Conservation (phyloP, 2,797 vertebrate genomes). For the Oreochromis mossambicus region DNA sequence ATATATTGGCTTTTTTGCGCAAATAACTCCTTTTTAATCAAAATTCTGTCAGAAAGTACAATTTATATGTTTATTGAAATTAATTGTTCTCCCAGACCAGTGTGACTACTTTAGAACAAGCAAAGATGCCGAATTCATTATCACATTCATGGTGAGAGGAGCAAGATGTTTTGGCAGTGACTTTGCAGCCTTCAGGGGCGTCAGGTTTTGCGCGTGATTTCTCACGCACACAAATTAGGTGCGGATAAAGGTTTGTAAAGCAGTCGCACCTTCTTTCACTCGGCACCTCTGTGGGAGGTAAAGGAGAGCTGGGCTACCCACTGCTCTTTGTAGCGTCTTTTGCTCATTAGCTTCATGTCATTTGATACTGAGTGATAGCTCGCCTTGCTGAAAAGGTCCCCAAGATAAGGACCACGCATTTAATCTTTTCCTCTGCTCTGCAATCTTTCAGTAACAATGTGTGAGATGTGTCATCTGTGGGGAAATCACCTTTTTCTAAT, state of each 20-base stretch:
- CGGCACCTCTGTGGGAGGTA: constrained; percentile 68
- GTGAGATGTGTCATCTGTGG: constrained; percentile 52
- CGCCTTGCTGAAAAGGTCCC: constrained; percentile 66
- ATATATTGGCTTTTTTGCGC: neutral
- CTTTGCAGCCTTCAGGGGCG: constrained; percentile 58
- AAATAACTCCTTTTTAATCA: neutral
- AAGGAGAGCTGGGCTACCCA: constrained; percentile 32
- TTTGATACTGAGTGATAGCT: constrained; percentile 71
- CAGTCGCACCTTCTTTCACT: constrained; percentile 74
- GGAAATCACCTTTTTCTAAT: constrained; percentile 44
- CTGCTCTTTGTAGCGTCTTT: constrained; percentile 51
- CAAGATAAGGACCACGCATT: constrained; percentile 56
- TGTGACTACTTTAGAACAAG: constrained; percentile 37
- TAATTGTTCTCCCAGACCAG: neutral
- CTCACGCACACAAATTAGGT: constrained; percentile 76
- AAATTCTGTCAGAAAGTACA: neutral
- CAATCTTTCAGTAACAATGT: constrained; percentile 33
- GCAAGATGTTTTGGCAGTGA: constrained; percentile 67
- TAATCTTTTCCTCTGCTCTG: constrained; percentile 22
- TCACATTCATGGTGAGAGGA: constrained; percentile 65
- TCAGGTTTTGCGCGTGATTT: constrained; percentile 76
- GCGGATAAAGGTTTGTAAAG: constrained; percentile 69
- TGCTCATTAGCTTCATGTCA: constrained; percentile 70
- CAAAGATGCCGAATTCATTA: constrained; percentile 74
- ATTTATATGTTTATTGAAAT: neutral